phyloP scores from a whole-genome alignment of 2,888 invertebrate genomes.

The Julus scandinavius region DNA sequence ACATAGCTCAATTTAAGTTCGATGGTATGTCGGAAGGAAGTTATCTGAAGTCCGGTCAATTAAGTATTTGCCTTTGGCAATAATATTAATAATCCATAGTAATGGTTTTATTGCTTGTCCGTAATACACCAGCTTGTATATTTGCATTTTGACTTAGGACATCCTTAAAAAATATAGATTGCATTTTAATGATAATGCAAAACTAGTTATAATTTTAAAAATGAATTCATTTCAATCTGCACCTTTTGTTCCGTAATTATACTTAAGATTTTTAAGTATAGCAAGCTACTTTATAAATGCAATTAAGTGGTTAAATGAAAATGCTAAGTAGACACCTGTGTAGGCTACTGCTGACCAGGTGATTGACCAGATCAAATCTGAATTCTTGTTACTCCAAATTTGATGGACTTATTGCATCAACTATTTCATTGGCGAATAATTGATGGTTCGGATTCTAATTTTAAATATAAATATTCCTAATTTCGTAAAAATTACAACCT shows the following conservation, averaged over 20 bases:
- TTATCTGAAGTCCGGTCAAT: not conserved
- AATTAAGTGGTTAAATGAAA: conserved; percentile 25
- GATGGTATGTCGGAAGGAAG: not conserved
- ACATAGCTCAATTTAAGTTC: not conserved
- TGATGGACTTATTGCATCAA: not conserved
- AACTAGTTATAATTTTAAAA: not conserved
- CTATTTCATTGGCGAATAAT: not conserved
- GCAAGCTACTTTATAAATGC: not conserved
- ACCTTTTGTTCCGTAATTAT: not conserved
- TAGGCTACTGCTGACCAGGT: not conserved
- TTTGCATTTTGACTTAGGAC: not conserved
- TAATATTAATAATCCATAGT: not conserved
- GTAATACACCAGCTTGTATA: not conserved
- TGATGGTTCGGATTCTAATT: not conserved
- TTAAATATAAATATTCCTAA: not conserved
- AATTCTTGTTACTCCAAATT: not conserved
- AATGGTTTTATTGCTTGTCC: not conserved
- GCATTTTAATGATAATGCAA: not conserved
- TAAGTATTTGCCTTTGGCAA: not conserved
- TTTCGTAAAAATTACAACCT: not conserved
- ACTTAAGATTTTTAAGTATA: not conserved
- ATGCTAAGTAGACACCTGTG: conserved; percentile 31
- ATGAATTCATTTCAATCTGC: not conserved
- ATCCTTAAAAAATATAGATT: not conserved
- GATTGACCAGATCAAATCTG: conserved; percentile 31